phyloP scores from a whole-genome alignment of 2,797 vertebrate species.

The Tiaroga cobitis region DNA sequence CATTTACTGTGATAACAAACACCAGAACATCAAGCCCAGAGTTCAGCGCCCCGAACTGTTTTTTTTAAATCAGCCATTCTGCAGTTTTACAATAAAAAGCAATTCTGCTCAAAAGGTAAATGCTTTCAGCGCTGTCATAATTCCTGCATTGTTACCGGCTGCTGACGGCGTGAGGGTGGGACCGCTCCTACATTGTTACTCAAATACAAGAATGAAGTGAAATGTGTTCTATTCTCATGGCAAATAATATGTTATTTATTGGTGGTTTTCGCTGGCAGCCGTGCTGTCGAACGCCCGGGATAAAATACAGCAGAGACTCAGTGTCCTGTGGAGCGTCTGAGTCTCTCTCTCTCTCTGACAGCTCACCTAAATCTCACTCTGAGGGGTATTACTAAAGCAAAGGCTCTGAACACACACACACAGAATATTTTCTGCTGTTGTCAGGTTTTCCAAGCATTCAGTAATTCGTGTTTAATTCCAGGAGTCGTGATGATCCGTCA shows the following conservation, averaged over 20 bases:
- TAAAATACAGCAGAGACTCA: slow-evolving; percentile 53
- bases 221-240: slow-evolving; percentile 56
- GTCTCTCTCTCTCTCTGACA: slow-evolving; percentile 54
- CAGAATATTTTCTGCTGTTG: slow-evolving; percentile 18
- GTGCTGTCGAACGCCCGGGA: slow-evolving; percentile 51
- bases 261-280: slow-evolving; percentile 57
- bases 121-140: slow-evolving; percentile 34
- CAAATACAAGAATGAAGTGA: slow-evolving; percentile 57
- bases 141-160: slow-evolving; percentile 43
- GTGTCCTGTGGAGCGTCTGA: slow-evolving; percentile 50
- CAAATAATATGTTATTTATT: slow-evolving; percentile 62
- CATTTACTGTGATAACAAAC: slow-evolving; percentile 28
- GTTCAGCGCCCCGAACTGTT: slow-evolving; percentile 10
- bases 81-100: slow-evolving; percentile 40
- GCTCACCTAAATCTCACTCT: slow-evolving; percentile 63
- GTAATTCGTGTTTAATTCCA: slow-evolving; percentile 44
- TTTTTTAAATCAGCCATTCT: slow-evolving; percentile 19
- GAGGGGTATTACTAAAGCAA: slow-evolving; percentile 60
- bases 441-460: slow-evolving; percentile 33
- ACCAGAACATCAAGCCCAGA: slow-evolving; percentile 17
- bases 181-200: slow-evolving; percentile 42
- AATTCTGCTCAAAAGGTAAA: slow-evolving; percentile 39
- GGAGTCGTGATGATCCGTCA: slow-evolving; percentile 37
- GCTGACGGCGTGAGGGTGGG: slow-evolving; percentile 42
- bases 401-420: slow-evolving; percentile 36